These are phyloP conservation scores for Endotricha flammealis DNA, from an alignment of 2,888 invertebrate genomes.

Conservation along the genomic window DNA sequence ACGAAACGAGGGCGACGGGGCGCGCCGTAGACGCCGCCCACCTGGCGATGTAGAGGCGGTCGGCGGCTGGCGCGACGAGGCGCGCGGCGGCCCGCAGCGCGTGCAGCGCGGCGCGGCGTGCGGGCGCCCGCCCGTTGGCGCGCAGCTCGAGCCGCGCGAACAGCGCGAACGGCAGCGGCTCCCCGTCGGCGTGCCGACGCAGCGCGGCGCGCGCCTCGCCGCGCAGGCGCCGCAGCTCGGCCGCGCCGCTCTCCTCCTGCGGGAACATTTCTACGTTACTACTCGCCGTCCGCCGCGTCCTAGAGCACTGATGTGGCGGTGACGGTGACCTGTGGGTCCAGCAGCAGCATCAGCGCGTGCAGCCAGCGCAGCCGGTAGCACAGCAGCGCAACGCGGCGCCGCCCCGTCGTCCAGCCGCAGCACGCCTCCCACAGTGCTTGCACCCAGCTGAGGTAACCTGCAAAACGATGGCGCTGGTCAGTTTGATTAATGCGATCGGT, in stretches of 20 bases:
- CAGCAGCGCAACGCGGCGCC: constrained; percentile 38
- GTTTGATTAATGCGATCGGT: not conserved
- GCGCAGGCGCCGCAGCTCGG: constrained; percentile 28
- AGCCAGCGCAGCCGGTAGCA: constrained; percentile 61
- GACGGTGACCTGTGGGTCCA: constrained; percentile 19
- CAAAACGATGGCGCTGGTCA: not conserved
- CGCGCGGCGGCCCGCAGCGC: constrained; percentile 20
- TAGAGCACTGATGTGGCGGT: too few species aligned
- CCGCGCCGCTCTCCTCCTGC: constrained; percentile 17
- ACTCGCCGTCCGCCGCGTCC: too few species aligned
- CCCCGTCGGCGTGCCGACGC: constrained; percentile 23
- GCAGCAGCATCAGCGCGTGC: constrained; percentile 39
- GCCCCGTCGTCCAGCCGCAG: constrained; percentile 30
- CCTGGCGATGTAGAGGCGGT: constrained; percentile 34
- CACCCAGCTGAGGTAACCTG: constrained; percentile 41
- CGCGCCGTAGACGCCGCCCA: constrained; percentile 6
- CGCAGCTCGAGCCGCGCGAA: constrained; percentile 41
- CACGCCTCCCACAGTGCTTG: constrained; percentile 44
- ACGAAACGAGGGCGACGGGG: constrained; percentile 17
- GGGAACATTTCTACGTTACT: too few species aligned
- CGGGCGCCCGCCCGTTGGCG: constrained; percentile 22
- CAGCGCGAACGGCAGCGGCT: constrained; percentile 40
- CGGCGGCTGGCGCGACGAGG: constrained; percentile 8
- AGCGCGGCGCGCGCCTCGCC: constrained; percentile 28
- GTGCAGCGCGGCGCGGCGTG: constrained; percentile 20